phyloP scores from a whole-genome alignment of 2,113 vertebrate genomes.

The Isurus oxyrinchus region DNA sequence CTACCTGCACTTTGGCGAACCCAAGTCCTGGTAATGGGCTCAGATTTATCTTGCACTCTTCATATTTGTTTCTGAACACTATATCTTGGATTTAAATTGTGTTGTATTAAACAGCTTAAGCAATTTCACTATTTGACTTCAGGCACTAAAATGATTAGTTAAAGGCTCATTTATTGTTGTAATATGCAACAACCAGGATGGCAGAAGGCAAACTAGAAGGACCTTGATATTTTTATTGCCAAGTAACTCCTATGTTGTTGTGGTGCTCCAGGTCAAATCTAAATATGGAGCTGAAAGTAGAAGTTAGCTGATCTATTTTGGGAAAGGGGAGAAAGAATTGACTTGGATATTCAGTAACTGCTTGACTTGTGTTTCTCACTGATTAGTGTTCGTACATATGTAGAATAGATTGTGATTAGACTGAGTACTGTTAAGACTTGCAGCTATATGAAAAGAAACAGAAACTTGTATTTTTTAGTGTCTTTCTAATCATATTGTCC shows the following conservation, averaged over 20 bases:
- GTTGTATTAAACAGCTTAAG: no score
- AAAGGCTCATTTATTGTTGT: background rate
- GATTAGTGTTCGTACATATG: background rate
- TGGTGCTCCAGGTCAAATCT: background rate
- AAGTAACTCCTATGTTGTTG: background rate
- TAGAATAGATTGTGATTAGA: background rate
- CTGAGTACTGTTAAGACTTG: background rate
- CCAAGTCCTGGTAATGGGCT: conserved; percentile 82
- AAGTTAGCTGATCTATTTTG: background rate
- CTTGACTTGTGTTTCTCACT: background rate
- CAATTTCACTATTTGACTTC: background rate
- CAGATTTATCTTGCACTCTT: background rate
- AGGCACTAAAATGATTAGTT: background rate
- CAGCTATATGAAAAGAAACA: background rate
- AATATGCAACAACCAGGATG: background rate
- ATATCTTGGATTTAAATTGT: background rate
- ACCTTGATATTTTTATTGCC: background rate
- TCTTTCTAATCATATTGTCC: background rate
- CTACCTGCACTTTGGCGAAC: conserved; percentile 92
- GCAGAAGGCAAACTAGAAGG: background rate
- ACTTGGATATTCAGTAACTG: background rate
- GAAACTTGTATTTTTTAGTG: background rate
- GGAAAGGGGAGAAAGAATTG: background rate
- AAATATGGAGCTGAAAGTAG: background rate
- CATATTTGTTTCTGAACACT: background rate